These are phyloP conservation scores for Sesamia inferens DNA, from an alignment of 2,888 invertebrate species.

Conservation along the genomic window DNA sequence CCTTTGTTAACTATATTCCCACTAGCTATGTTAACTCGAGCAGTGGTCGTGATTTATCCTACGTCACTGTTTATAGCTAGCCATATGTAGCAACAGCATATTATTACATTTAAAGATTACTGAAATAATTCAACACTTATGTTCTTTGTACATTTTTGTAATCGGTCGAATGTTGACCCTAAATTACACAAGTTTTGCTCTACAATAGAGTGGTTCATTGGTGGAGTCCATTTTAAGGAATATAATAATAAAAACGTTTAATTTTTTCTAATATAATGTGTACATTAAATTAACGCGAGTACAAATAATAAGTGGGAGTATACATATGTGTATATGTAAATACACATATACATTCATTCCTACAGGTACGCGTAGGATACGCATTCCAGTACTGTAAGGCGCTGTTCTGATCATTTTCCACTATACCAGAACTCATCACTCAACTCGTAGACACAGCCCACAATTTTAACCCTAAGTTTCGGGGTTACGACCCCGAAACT, in stretches of 20 bases:
- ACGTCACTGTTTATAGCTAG: background rate
- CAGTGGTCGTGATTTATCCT: background rate
- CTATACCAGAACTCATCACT: no score
- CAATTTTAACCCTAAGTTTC: no score
- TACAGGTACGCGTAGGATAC: no score
- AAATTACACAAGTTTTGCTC: conserved; percentile 10
- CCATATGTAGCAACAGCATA: conserved; percentile 7
- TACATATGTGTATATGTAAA: no score
- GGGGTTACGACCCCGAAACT: no score
- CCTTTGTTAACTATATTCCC: background rate
- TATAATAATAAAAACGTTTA: background rate
- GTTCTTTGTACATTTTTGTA: background rate
- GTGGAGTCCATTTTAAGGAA: background rate
- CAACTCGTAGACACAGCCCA: no score
- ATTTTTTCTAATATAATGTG: background rate
- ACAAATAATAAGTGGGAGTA: no score
- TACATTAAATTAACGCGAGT: no score
- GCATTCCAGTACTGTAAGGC: no score
- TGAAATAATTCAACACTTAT: conserved; percentile 9
- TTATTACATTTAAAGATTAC: conserved; percentile 30
- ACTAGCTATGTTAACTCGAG: background rate
- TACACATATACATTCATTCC: no score
- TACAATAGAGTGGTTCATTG: background rate
- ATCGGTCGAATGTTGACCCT: conserved; percentile 1
- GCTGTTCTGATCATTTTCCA: background rate